phyloP scores from a whole-genome alignment of 2,888 invertebrate species.

The Diarsia brunnea region DNA sequence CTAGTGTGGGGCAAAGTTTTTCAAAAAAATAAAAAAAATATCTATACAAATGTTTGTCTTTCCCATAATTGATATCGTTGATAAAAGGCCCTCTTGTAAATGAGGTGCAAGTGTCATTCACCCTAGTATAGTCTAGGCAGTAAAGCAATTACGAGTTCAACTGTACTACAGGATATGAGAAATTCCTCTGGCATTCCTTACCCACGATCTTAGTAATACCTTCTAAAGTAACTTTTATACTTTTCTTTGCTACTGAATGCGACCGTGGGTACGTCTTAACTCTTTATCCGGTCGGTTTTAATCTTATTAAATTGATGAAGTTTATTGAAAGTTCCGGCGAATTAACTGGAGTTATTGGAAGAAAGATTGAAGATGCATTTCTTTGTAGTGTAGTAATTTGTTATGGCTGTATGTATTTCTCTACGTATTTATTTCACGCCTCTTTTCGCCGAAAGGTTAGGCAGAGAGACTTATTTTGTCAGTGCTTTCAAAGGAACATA shows the following conservation, averaged over 20 bases:
- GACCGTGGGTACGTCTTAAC: slow-evolving; percentile 12
- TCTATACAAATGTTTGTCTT: background rate
- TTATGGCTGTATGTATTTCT: too few species aligned
- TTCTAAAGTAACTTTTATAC: background rate
- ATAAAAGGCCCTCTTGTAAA: background rate
- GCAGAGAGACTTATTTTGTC: too few species aligned
- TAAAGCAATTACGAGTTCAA: background rate
- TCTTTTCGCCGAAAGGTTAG: background rate
- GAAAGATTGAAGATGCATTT: slow-evolving; percentile 17
- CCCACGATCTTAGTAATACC: background rate
- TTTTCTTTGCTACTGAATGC: slow-evolving; percentile 3
- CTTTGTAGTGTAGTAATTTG: background rate
- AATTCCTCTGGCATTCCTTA: slow-evolving; percentile 15
- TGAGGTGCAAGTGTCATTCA: background rate
- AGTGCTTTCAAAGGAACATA: too few species aligned
- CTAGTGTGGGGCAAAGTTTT: too few species aligned
- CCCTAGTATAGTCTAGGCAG: background rate
- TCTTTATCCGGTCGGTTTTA: slow-evolving; percentile 19
- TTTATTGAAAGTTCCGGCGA: slow-evolving; percentile 60
- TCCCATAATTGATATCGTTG: background rate
- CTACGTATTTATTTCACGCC: too few species aligned
- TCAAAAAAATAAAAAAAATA: too few species aligned
- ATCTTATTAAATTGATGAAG: slow-evolving; percentile 25
- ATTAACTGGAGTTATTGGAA: slow-evolving; percentile 15
- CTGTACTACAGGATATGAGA: background rate